Base-by-base conservation (phyloP, 2,113 vertebrate species). In the Sinocyclocheilus anophthalmus region DNA sequence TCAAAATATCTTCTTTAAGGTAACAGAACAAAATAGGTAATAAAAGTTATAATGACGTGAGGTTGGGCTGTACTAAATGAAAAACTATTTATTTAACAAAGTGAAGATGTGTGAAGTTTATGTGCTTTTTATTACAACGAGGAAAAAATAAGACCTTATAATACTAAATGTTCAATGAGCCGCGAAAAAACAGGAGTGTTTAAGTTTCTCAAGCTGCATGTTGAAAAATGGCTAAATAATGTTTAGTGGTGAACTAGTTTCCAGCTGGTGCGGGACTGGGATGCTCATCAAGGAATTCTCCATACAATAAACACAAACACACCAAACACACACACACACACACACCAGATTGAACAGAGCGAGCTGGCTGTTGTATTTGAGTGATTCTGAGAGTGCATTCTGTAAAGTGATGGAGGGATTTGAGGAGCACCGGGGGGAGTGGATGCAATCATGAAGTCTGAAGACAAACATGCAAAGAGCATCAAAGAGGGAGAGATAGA, bases 321-420 rank as follows among this genome's bases (percentile, higher is more conserved):
- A 85, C 69, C 26, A 75, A 50, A 85, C 70, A 78, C 57, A 67
- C 26, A 79, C 55, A 84, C 55, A 75, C 50, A 70, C n/a, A 81
- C 59, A 85, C 67, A 67, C 26, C 26, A 76, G 61, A 69, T 78
- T 82, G 88, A 85, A 81, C 77, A 16, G 84, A 70, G 86, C 89
- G 86, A 88, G 10, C 37, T 85, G 30, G 50, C 77, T 70, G 13
- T 39, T 39, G 76, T 73, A 86, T 77, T 77, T 61, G 88, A 90
- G 87, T 88, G 89, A 91, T 92, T 92, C 79, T 79, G 87, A 88
- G 84, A 80, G 85, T 75, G 81, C 84, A 87, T 88, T 87, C 78
- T 91, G 86, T 90, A 89, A 92, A 90, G 77, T 72, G 5, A n/a
- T 13, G 33, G 70, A 50, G 33, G 63, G 65, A 48, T 48, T 85